phyloP scores from a whole-genome alignment of 2,797 vertebrate species.

The Artibeus jamaicensis region DNA sequence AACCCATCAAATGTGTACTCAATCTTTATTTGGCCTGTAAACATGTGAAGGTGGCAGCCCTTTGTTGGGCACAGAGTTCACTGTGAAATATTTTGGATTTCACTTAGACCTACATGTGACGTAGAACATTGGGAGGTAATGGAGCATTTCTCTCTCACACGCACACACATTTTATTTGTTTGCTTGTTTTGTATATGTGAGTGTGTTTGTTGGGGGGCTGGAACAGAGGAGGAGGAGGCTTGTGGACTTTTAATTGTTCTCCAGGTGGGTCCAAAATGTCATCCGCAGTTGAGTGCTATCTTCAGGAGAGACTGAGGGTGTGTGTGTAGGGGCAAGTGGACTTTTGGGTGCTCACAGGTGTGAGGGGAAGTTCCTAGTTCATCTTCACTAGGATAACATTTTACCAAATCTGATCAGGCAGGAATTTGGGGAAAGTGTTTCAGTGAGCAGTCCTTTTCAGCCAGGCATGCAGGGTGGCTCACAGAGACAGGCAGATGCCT shows the following conservation, averaged over 20 bases:
- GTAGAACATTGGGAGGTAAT: not conserved
- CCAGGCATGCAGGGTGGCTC: not conserved
- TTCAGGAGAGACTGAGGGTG: not conserved
- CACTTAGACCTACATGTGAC: not conserved
- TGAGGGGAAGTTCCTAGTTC: not conserved
- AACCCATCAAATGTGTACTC: not conserved
- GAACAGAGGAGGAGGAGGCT: not conserved
- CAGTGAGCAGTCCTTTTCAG: not conserved
- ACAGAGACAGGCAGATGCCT: not conserved
- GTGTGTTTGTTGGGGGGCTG: not conserved
- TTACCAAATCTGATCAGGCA: not conserved
- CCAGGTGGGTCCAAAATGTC: not conserved
- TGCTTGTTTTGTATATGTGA: not conserved
- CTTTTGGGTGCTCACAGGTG: not conserved
- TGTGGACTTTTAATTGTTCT: not conserved
- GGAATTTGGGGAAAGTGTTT: not conserved
- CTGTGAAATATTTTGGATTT: not conserved
- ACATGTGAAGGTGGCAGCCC: not conserved
- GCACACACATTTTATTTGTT: not conserved
- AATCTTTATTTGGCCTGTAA: not conserved
- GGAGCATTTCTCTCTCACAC: not conserved
- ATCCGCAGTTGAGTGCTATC: not conserved
- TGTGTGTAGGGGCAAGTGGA: too few species aligned
- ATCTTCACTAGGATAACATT: not conserved
- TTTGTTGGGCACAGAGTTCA: not conserved